Conservation (phyloP, 2,113 vertebrate species). For the Rhegmatorhina hoffmannsi region DNA sequence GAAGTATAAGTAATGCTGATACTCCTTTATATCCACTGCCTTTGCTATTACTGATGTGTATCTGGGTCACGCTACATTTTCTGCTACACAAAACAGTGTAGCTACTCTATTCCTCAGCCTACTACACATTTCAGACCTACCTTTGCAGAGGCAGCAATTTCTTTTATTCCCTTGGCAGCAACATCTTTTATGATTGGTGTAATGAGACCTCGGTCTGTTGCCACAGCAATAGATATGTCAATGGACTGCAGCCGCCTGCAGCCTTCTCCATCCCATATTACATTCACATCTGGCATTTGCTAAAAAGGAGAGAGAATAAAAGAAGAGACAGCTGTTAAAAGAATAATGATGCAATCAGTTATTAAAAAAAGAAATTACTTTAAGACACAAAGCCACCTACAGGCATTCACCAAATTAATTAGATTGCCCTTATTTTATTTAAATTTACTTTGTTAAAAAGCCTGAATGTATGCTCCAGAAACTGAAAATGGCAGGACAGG, state of each 20-base stretch:
- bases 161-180: slow-evolving; percentile 87
- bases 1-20: background rate
- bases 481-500: background rate
- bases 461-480: background rate
- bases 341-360: background rate
- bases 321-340: background rate
- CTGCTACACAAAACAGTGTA: background rate
- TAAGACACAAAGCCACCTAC: background rate
- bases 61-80: background rate
- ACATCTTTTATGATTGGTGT: slow-evolving; percentile 93
- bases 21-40: background rate
- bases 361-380: background rate
- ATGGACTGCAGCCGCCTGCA: slow-evolving; percentile 84
- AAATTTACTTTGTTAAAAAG: background rate
- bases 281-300: slow-evolving; percentile 96
- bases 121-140: slow-evolving; percentile 64
- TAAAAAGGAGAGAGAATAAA: slow-evolving; percentile 28
- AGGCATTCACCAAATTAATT: background rate
- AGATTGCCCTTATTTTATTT: background rate
- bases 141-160: slow-evolving; percentile 90
- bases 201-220: slow-evolving; percentile 91
- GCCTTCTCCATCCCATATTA: slow-evolving; percentile 86
- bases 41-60: background rate
- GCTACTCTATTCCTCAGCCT: background rate
- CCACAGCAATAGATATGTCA: slow-evolving; percentile 93